Base-by-base conservation (phyloP, 2,888 invertebrate genomes). In the Lasius fuliginosus region DNA sequence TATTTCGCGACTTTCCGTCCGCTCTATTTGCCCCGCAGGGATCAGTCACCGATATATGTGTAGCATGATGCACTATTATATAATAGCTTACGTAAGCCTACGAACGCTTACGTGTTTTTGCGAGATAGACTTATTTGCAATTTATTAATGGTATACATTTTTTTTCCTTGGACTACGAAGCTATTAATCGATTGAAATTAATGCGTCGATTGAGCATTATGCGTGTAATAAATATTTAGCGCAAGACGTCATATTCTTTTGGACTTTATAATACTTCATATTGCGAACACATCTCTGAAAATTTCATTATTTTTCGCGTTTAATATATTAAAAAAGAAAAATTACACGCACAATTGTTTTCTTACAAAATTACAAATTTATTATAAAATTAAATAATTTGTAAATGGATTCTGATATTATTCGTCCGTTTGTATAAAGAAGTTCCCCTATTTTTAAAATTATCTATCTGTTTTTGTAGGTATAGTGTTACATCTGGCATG, bases 21-120 rank as follows among this genome's bases (percentile, higher is more conserved):
- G 33, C 62, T 81, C 62, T 46, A 71, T 81, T 60, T 46, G 33
- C 46, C 60, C 60, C 69, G 46, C 69, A 3, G 15, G 46, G 46
- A 68, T 79, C 69, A 12, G n/a, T 79, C 58, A 58, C 77, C 33
- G 79, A 69, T 69, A 60, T 27, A 36, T 36, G 4, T 49, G 0
- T 18, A 60, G 30, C 30, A 67, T 8, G 60, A 60, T 71, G 46
- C 18, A 27, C 27, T 18, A 27, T 81, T 81, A 71, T 62, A 33
- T 71, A 81, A 81, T 33, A 36, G 67, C 60, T 71, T 62, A 69
- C 79, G 69, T 36, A 71, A 62, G 30, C 3, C 46, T 36, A 27
- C 18, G 4, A 42, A 27, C 9, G 12, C 30, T 46, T 79, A 23
- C 30, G 23, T n/a, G 23, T 60, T 69, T 60, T 60, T 68, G 68